These are phyloP conservation scores for Criorhina ranunculi DNA, from an alignment of 2,888 invertebrate genomes.

Conservation along the genomic window DNA sequence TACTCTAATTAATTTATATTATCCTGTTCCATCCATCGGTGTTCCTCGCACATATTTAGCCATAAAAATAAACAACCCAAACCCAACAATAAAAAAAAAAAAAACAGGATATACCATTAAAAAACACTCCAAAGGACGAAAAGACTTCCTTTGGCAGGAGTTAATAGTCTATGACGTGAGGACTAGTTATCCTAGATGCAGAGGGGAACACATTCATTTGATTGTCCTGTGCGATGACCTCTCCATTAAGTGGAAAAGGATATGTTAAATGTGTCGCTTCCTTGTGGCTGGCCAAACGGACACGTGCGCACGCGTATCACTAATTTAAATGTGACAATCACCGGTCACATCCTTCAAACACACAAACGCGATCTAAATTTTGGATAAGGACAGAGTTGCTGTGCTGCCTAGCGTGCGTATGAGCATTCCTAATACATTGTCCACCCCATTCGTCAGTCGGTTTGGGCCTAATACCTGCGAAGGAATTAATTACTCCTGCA, in stretches of 20 bases:
- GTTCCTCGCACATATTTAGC: constrained; percentile 48
- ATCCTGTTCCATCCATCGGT: constrained; percentile 47
- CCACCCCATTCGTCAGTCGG: constrained; percentile 22
- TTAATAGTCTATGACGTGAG: constrained; percentile 73
- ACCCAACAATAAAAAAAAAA: no score
- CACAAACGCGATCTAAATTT: constrained; percentile 54
- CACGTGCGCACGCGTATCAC: constrained; percentile 64
- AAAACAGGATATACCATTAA: constrained; percentile 48
- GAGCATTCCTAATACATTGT: constrained; percentile 45
- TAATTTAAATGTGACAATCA: constrained; percentile 58
- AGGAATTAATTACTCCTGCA: constrained; percentile 58
- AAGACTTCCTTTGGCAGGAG: constrained; percentile 35
- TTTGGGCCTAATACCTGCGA: constrained; percentile 16
- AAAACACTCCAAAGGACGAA: constrained; percentile 24
- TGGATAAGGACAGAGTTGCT: constrained; percentile 44
- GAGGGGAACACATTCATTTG: constrained; percentile 17
- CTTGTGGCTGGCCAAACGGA: constrained; percentile 16
- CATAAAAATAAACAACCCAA: constrained; percentile 70
- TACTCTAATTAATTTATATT: constrained; percentile 71
- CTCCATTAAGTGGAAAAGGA: constrained; percentile 31
- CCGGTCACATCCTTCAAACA: constrained; percentile 47
- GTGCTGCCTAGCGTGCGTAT: constrained; percentile 48
- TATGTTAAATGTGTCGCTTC: constrained; percentile 38
- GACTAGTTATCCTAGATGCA: constrained; percentile 63
- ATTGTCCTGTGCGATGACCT: constrained; percentile 47